Conservation (phyloP, 2,797 vertebrate genomes). For the Distichodus sexfasciatus region DNA sequence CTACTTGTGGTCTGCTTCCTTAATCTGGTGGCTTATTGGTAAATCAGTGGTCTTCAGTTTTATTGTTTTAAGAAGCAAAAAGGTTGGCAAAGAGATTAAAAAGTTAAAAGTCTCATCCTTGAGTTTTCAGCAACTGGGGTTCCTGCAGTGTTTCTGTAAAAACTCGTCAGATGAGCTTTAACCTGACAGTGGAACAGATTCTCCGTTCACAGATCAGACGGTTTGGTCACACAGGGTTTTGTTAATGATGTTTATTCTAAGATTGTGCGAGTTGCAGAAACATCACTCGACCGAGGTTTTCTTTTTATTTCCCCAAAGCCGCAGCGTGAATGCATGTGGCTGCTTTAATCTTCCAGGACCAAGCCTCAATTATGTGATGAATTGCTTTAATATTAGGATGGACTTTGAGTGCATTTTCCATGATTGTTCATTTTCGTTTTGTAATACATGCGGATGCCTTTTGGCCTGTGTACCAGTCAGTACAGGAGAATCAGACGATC, state of each 20-base stretch:
- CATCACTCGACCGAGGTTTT: neutral
- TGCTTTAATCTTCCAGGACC: constrained; percentile 37
- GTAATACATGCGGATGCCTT: constrained; percentile 36
- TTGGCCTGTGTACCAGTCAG: neutral
- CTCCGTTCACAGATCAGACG: too few species aligned
- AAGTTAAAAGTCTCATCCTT: too few species aligned
- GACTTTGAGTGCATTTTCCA: constrained; percentile 46
- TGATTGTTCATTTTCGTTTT: constrained; percentile 52
- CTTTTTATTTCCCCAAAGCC: neutral
- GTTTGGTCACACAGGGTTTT: neutral
- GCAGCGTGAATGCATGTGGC: neutral
- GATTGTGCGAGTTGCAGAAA: neutral
- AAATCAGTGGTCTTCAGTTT: too few species aligned
- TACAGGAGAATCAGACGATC: constrained; percentile 4
- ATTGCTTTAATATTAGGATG: constrained; percentile 58
- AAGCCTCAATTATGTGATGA: constrained; percentile 57
- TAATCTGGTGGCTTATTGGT: too few species aligned
- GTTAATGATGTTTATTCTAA: constrained; percentile 3
- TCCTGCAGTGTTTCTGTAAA: too few species aligned
- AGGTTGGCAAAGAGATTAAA: too few species aligned
- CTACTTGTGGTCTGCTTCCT: too few species aligned
- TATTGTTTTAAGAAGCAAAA: too few species aligned
- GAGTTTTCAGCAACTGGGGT: too few species aligned
- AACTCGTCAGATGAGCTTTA: too few species aligned
- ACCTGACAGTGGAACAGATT: too few species aligned